Base-by-base conservation (phyloP, 2,113 vertebrate species). In the Bolborhynchus lineola region DNA sequence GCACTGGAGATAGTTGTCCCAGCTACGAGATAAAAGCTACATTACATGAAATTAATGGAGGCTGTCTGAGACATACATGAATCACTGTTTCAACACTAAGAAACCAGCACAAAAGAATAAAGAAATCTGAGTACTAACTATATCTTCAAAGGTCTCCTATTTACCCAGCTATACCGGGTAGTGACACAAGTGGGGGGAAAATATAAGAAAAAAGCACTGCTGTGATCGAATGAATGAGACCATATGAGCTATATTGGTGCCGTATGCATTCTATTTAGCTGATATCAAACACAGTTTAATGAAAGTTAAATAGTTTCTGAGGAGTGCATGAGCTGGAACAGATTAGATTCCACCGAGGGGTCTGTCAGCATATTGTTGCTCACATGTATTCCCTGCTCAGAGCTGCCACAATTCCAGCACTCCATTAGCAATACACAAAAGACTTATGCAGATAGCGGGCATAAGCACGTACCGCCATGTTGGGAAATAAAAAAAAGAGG, bases 1-100 rank as follows among this genome's bases (percentile, higher is more conserved):
- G 98, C 62, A 84, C 97, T 98, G 97, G 97, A 98, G 98, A 99
- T 98, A 98, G 98, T 98, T 97, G 98, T 98, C 98, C 97, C 98
- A 98, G 98, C 97, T 98, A 99, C 96, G 97, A 99, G 99, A 99
- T 99, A 99, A 99, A 99, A 99, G 99, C 98, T 98, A 99, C 99
- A 99, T 98, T 99, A 99, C 98, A 99, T 98, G 98, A 99, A 99
- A 99, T 99, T 99, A 99, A 99, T 99, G 99, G 98, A 98, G 98
- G 98, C 98, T 98, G 98, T 98, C 98, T 98, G 98, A 98, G 98
- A 98, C 98, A 98, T 98, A 99, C 99, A 99, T 99, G 99, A 99
- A 99, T 99, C 99, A 99, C 98, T 98, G 98, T 99, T 98, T 98
- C 98, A 98, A 98, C 98, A 98, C 98, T 97, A 98, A 98, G 98